Conservation (phyloP, 2,113 vertebrate genomes). For the Chlorocebus sabaeus region DNA sequence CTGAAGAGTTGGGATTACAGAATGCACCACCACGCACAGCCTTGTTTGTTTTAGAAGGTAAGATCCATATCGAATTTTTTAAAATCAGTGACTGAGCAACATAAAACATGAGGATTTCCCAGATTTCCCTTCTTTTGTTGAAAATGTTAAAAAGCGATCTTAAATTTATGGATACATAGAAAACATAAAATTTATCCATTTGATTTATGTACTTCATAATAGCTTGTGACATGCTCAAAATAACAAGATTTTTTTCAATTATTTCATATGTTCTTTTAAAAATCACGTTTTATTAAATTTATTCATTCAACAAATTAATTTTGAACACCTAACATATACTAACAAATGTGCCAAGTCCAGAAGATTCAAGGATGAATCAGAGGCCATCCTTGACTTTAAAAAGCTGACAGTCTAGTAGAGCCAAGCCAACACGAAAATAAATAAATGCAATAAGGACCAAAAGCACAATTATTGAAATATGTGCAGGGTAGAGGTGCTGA, state of each 20-base stretch:
- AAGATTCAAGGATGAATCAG: background rate
- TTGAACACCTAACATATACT: background rate
- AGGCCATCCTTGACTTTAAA: background rate
- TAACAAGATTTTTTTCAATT: background rate
- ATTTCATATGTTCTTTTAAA: background rate
- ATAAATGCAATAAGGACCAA: background rate
- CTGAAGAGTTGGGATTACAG: background rate
- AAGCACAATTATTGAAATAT: background rate
- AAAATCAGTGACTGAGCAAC: background rate
- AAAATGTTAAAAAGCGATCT: background rate
- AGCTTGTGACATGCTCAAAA: background rate
- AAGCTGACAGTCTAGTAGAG: background rate
- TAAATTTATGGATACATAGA: background rate
- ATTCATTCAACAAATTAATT: background rate
- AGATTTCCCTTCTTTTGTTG: background rate
- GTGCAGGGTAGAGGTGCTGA: background rate
- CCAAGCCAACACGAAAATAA: background rate
- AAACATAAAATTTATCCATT: background rate
- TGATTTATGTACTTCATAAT: background rate
- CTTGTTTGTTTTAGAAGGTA: background rate
- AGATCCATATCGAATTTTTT: background rate
- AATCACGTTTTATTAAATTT: background rate
- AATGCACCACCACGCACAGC: background rate
- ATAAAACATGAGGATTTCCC: background rate
- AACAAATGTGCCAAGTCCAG: background rate